Evolutionary conservation across 2,797 vertebrate genomes (phyloP), one percentile per base, ranked within the genome.

Genomic region (Graptemys geographica): DNA sequence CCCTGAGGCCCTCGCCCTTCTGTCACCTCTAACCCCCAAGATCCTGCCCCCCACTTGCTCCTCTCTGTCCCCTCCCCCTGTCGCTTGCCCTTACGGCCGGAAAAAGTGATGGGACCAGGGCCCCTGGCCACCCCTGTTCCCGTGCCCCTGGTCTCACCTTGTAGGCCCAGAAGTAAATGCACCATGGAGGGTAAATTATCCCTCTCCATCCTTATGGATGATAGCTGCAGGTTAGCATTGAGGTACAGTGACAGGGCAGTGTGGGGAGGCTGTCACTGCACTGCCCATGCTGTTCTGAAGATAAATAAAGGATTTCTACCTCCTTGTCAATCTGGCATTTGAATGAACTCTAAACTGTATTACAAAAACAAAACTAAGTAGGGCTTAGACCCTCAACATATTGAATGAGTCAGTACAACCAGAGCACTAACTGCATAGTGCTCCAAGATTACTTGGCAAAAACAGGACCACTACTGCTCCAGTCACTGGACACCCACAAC

Each of bases 311-410:
- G 86, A 83, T 82, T 81, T 72, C 79, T 37, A 33, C 65, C 23
- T 79, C 83, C 44, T n/a, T 0, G 0, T 49, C 25, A 27, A 82
- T 53, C 21, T 84, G n/a, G 28, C 37, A 41, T n/a, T 84, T 86
- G 59, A 88, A 56, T n/a, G 13, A 89, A 18, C 57, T 87, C 18
- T 56, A 80, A 13, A 86, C 80, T 88, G 78, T 91, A 78, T 65
- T 91, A 44, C 16, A 92, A 84, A 89, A 89, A 59, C 79, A 88
- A 92, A 15, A 15, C 33, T 44, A 82, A 37, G 52, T 89, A 90
- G 86, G 84, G 15, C 72, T 31, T 74, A 31, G 28, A 13, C 59
- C 49, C 51, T 0, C 55, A 31, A 51, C 41, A 53, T 3, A 53
- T 37, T 88, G 44, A 86, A 83, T 86, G 21, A 76, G 10, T 49